Conservation (phyloP, 2,113 vertebrate species). For the Cyphomyrus plagiostoma region DNA sequence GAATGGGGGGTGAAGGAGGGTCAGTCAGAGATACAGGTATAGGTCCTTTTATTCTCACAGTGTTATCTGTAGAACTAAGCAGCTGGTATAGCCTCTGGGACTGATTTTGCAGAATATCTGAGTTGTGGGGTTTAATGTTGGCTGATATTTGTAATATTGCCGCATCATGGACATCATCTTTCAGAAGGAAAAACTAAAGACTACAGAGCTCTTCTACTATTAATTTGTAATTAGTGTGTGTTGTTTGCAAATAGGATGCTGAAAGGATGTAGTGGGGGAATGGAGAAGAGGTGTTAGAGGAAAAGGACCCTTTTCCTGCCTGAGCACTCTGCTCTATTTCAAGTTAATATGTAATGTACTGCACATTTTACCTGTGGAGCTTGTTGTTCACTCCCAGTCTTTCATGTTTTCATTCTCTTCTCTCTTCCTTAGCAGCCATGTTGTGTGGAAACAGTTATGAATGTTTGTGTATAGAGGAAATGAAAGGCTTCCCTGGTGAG, state of each 20-base stretch:
- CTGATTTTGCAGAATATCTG: slow-evolving; percentile 58
- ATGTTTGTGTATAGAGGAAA: neutral
- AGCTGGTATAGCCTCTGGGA: slow-evolving; percentile 46
- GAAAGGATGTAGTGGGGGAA: slow-evolving; percentile 35
- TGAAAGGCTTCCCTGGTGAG: neutral
- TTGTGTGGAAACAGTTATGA: neutral
- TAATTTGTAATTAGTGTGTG: slow-evolving; percentile 52
- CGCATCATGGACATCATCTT: slow-evolving; percentile 46
- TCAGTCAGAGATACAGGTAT: slow-evolving; percentile 17
- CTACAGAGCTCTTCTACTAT: slow-evolving; percentile 39
- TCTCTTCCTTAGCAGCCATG: neutral
- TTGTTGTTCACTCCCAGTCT: neutral
- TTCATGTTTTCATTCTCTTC: neutral
- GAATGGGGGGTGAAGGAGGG: neutral
- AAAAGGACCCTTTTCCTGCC: slow-evolving; percentile 20
- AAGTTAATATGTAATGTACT: neutral
- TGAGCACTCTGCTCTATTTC: neutral
- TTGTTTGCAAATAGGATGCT: slow-evolving; percentile 43
- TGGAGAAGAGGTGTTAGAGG: slow-evolving; percentile 12
- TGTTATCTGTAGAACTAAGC: slow-evolving; percentile 44
- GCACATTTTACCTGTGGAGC: neutral
- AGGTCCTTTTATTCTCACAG: slow-evolving; percentile 28
- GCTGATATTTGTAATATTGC: slow-evolving; percentile 60
- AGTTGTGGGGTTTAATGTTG: slow-evolving; percentile 55
- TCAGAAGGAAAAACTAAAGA: slow-evolving; percentile 64